phyloP scores from a whole-genome alignment of 30 jellyfish, hydroid and myxozoan genomes.

The Chironex yamaguchii region DNA sequence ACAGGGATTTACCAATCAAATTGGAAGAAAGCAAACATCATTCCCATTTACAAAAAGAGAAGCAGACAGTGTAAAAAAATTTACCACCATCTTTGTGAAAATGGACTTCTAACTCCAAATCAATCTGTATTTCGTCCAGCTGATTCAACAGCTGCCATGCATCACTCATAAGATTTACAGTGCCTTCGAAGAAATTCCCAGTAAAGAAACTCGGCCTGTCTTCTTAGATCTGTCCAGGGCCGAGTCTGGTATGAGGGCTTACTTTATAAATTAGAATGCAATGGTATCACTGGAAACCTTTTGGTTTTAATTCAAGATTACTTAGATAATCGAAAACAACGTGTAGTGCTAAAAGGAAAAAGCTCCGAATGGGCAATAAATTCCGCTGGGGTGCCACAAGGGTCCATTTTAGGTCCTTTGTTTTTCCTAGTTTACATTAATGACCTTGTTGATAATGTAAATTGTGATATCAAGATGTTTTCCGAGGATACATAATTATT shows the following conservation, averaged over 20 bases:
- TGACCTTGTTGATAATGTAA: conserved; percentile 33
- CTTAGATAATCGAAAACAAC: conserved; percentile 38
- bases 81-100: conserved; percentile 14
- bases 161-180: conserved; percentile 39
- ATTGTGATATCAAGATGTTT: conserved; percentile 16
- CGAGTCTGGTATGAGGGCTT: conserved; percentile 45
- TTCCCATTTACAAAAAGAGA: conserved; percentile 50
- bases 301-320: not conserved
- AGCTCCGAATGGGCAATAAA: conserved; percentile 42
- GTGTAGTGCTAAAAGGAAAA: conserved; percentile 48
- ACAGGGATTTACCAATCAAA: conserved; percentile 17
- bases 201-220: conserved; percentile 37
- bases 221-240: conserved; percentile 39
- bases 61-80: conserved; percentile 23
- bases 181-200: conserved; percentile 48
- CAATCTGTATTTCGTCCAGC: conserved; percentile 46
- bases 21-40: conserved; percentile 36
- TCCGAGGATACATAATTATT: conserved; percentile 27
- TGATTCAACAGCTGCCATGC: conserved; percentile 46
- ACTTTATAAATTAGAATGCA: conserved; percentile 16
- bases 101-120: not conserved
- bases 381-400: conserved; percentile 59
- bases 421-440: conserved; percentile 41
- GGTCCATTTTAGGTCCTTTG: conserved; percentile 46
- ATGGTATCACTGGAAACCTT: conserved; percentile 36